Evolutionary conservation across 2,888 invertebrate genomes (phyloP).

Genomic region (Lasioglossum malachurum): DNA sequence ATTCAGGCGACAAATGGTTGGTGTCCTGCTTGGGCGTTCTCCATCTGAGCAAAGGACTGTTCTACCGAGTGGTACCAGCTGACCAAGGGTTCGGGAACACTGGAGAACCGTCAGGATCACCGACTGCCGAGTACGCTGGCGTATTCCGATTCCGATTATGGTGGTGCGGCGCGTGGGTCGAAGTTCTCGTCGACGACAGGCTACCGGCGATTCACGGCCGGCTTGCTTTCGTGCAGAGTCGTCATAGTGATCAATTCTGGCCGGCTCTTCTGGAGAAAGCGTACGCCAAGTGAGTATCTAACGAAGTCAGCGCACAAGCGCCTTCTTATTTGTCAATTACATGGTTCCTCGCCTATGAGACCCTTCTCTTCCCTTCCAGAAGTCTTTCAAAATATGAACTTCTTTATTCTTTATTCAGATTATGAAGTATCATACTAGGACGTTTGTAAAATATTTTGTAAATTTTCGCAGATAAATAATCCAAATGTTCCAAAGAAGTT

Average conservation of each 20-base stretch:
- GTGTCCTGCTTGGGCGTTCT: constrained; percentile 95
- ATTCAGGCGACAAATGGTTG: constrained; percentile 95
- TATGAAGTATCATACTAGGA: no score
- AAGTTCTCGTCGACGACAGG: constrained; percentile 95
- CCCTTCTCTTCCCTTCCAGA: no score
- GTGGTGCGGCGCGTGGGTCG: constrained; percentile 98
- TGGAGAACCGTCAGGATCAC: constrained; percentile 85
- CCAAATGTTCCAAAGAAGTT: no score
- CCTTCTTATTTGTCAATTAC: constrained; percentile 20
- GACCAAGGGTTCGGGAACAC: constrained; percentile 90
- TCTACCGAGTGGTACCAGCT: constrained; percentile 96
- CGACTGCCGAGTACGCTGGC: constrained; percentile 88
- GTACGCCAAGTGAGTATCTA: constrained; percentile 92
- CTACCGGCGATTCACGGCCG: constrained; percentile 95
- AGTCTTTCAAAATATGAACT: background rate
- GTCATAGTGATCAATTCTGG: constrained; percentile 94
- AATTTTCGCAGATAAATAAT: no score
- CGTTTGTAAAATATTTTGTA: no score
- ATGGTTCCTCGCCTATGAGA: no score
- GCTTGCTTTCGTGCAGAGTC: constrained; percentile 94
- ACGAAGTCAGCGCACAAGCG: background rate
- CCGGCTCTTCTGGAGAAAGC: constrained; percentile 96
- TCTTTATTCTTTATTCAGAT: background rate
- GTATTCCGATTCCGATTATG: constrained; percentile 95
- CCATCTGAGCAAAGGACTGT: constrained; percentile 93